Conservation (phyloP, 2,888 invertebrate species). For the Seira ritae region DNA sequence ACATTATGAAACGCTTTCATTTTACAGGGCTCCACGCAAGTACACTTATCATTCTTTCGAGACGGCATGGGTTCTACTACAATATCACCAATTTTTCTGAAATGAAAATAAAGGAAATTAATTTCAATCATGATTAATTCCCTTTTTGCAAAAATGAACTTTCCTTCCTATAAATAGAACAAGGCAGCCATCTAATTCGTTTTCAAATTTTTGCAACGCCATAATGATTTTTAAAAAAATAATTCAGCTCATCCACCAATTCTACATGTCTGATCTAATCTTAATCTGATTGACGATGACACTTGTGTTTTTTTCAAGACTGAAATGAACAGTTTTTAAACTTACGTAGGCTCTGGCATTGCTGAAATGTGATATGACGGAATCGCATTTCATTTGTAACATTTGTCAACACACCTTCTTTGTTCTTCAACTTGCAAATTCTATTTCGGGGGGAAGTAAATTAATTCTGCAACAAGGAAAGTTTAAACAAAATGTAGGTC, state of each 20-base stretch:
- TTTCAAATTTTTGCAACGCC: background rate
- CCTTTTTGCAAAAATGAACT: background rate
- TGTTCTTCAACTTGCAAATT: too few species aligned
- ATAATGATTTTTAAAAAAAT: background rate
- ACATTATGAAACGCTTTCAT: constrained; percentile 48
- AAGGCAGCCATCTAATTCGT: too few species aligned
- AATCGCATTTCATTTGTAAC: too few species aligned
- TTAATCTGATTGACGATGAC: background rate
- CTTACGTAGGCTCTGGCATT: too few species aligned
- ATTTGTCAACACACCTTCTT: too few species aligned
- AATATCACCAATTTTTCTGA: background rate
- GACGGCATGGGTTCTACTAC: background rate
- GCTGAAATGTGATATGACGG: too few species aligned
- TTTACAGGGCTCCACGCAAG: constrained; percentile 14
- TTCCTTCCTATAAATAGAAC: background rate
- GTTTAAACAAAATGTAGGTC: too few species aligned
- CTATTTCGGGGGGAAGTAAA: too few species aligned
- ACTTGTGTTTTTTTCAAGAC: too few species aligned
- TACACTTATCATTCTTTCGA: constrained; percentile 16
- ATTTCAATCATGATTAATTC: background rate
- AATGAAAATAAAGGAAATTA: background rate
- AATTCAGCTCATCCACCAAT: background rate
- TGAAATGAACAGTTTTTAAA: too few species aligned
- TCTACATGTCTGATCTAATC: background rate
- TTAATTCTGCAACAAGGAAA: too few species aligned